phyloP scores from a whole-genome alignment of 2,113 vertebrate species.

The Aepyceros melampus region DNA sequence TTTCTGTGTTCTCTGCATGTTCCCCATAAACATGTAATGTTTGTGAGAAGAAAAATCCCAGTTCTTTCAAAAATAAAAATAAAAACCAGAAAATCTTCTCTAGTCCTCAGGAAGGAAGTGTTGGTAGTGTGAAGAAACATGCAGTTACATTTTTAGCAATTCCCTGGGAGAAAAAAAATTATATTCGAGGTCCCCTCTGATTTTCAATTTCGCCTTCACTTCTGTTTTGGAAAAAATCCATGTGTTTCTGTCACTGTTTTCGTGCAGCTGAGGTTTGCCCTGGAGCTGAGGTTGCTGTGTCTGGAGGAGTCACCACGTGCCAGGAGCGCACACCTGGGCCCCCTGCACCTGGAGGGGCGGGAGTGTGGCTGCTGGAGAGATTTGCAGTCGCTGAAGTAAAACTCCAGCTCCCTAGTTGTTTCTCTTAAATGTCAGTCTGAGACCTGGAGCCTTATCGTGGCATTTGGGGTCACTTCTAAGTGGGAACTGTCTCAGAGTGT shows the following conservation, averaged over 20 bases:
- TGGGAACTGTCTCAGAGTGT: neutral
- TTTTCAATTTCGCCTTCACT: neutral
- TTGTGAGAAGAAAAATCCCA: neutral
- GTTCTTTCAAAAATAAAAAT: neutral
- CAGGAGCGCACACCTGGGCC: too few relatives aligned
- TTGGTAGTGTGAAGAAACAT: neutral
- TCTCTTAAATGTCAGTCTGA: neutral
- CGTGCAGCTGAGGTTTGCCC: neutral
- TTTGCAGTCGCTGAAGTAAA: neutral
- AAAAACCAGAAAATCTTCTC: too few relatives aligned
- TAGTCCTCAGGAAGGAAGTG: neutral
- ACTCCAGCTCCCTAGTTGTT: neutral
- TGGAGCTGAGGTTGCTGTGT: neutral
- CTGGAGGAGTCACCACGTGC: accelerated
- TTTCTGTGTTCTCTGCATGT: neutral
- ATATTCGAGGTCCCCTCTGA: neutral
- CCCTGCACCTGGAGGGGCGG: neutral
- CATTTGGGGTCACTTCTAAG: neutral
- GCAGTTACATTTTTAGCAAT: neutral
- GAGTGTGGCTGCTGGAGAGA: neutral
- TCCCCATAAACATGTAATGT: neutral
- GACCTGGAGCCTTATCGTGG: neutral
- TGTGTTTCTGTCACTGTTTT: neutral
- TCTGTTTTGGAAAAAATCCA: neutral
- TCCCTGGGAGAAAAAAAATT: neutral